phyloP scores from a whole-genome alignment of 1,140 invertebrate species.

The Drosophila obscura region DNA sequence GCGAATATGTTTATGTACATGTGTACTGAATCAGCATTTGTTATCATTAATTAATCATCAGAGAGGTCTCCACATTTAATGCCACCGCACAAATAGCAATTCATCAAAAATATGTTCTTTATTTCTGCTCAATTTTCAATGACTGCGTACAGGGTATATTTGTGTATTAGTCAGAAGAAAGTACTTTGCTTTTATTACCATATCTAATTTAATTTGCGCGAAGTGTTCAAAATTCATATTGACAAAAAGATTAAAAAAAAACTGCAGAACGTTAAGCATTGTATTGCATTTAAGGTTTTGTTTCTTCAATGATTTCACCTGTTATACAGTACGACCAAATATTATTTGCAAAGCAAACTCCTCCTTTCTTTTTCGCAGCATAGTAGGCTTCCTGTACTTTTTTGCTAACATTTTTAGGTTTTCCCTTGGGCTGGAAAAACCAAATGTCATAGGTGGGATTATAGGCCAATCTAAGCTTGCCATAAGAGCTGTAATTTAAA shows the following conservation, averaged over 20 bases:
- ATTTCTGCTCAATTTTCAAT: slow-evolving; percentile 6
- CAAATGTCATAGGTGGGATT: slow-evolving; percentile 65
- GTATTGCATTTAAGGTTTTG: no score
- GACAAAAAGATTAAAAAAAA: neutral
- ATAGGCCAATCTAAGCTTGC: slow-evolving; percentile 23
- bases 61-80: slow-evolving; percentile 33
- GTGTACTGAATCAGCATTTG: slow-evolving; percentile 11
- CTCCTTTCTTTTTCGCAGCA: no score
- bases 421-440: slow-evolving; percentile 52
- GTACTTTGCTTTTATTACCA: no score
- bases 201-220: no score
- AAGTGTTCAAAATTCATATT: no score
- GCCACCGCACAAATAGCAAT: slow-evolving; percentile 41
- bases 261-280: neutral
- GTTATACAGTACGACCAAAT: slow-evolving; percentile 51
- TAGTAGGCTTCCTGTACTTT: slow-evolving; percentile 41
- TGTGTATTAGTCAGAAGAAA: no score
- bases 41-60: slow-evolving; percentile 64
- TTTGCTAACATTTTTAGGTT: slow-evolving; percentile 22
- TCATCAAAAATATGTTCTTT: slow-evolving; percentile 42
- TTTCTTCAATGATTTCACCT: neutral
- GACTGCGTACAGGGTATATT: no score
- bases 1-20: neutral
- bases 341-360: slow-evolving; percentile 41
- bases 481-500: slow-evolving; percentile 1